Conservation (phyloP, 2,888 invertebrate genomes). For the Scaptomyza cyrtandrae region DNA sequence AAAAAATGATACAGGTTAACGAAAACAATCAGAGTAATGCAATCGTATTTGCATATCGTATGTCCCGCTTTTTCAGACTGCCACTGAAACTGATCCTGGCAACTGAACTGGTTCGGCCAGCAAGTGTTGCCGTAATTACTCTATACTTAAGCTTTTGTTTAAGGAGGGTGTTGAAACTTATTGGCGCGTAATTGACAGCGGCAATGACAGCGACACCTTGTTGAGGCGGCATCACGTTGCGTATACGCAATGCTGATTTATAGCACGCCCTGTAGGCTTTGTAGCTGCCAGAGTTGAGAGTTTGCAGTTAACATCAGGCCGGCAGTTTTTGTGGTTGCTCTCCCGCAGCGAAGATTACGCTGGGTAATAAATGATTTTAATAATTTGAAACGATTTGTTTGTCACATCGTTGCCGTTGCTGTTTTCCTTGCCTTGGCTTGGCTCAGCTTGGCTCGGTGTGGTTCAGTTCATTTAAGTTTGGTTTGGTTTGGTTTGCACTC, state of each 20-base stretch:
- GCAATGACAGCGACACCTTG: conserved; percentile 65
- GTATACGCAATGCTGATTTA: conserved; percentile 68
- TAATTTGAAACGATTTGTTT: conserved; percentile 83
- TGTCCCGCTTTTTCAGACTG: background rate
- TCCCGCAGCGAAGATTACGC: conserved; percentile 65
- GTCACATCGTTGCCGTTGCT: conserved; percentile 34
- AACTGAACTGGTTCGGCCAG: conserved; percentile 1
- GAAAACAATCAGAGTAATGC: conserved; percentile 28
- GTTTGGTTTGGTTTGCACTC: background rate
- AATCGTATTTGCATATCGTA: conserved; percentile 14
- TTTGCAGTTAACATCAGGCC: conserved; percentile 37
- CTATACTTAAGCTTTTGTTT: conserved; percentile 49
- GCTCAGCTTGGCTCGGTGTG: conserved; percentile 1
- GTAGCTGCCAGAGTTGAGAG: conserved; percentile 7
- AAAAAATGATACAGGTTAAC: background rate
- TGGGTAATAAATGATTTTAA: conserved; percentile 82
- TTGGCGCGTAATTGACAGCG: conserved; percentile 71
- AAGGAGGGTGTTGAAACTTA: conserved; percentile 64
- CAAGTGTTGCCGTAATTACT: conserved; percentile 55
- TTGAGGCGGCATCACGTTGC: conserved; percentile 25
- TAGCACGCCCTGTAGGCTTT: conserved; percentile 33
- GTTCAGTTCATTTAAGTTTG: background rate
- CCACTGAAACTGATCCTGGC: conserved; percentile 15
- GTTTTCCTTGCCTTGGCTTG: conserved; percentile 8
- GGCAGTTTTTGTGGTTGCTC: conserved; percentile 51